These are phyloP conservation scores for Mimas tiliae DNA, from an alignment of 2,888 invertebrate species.

Conservation along the genomic window DNA sequence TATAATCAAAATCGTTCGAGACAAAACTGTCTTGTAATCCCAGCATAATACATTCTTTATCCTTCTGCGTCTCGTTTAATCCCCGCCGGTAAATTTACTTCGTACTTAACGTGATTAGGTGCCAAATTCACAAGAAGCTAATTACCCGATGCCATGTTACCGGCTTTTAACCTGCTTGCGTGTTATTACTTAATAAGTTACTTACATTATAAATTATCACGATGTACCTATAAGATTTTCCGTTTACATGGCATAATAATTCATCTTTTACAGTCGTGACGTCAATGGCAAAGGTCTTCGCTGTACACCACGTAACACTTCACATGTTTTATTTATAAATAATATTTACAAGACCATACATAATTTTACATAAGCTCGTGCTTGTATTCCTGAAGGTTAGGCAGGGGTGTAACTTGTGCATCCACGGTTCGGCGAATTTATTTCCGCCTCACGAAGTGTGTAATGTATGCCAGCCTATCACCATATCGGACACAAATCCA, in stretches of 20 bases:
- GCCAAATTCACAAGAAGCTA: slow-evolving; percentile 52
- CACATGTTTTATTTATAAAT: no score
- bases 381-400: no score
- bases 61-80: slow-evolving; percentile 32
- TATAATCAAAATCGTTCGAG: neutral
- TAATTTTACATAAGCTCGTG: no score
- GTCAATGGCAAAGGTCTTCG: neutral
- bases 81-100: slow-evolving; percentile 40
- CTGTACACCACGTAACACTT: neutral
- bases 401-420: no score
- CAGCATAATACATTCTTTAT: slow-evolving; percentile 7
- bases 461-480: no score
- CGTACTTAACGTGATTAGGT: slow-evolving; percentile 40
- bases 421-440: no score
- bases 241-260: neutral
- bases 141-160: slow-evolving; percentile 48
- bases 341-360: no score
- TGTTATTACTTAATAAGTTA: neutral
- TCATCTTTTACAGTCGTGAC: neutral
- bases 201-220: slow-evolving; percentile 4
- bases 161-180: slow-evolving; percentile 42
- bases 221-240: no score
- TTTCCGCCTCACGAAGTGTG: no score
- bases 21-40: neutral
- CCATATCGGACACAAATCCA: no score